These are phyloP conservation scores for Brachyhypopomus gauderio DNA, from an alignment of 2,113 vertebrate genomes.

Conservation along the genomic window DNA sequence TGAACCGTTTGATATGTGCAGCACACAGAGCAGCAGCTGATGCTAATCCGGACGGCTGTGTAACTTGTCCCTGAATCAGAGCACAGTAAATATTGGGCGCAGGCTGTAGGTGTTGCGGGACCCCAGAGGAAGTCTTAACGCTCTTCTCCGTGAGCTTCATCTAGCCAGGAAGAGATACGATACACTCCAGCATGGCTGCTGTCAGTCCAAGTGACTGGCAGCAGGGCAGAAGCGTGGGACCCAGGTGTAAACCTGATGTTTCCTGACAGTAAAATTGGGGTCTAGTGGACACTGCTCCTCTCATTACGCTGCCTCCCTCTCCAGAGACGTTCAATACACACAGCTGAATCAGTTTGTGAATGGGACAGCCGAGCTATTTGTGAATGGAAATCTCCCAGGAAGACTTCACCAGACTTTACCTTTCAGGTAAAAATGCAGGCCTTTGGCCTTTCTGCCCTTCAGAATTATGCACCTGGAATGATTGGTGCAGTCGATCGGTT, in stretches of 20 bases:
- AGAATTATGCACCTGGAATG: neutral
- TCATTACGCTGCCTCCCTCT: neutral
- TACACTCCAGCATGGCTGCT: conserved; percentile 54
- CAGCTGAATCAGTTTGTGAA: neutral
- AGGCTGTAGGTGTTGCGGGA: neutral
- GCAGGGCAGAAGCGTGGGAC: conserved; percentile 54
- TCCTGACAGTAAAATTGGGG: neutral
- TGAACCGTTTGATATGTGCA: neutral
- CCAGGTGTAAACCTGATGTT: conserved; percentile 31
- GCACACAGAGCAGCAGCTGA: neutral
- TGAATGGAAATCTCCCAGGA: neutral
- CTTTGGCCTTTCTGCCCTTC: neutral
- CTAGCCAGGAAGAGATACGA: conserved; percentile 68
- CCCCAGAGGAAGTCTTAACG: conserved; percentile 32
- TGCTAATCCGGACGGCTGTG: neutral
- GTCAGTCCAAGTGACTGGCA: conserved; percentile 65
- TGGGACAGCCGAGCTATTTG: neutral
- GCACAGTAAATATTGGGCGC: conserved; percentile 1
- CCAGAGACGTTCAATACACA: neutral
- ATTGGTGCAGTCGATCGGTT: neutral
- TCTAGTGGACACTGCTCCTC: neutral
- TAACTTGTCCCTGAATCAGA: neutral
- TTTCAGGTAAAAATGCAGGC: neutral
- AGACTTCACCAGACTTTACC: neutral
- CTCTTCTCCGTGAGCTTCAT: conserved; percentile 53